phyloP scores from a whole-genome alignment of 2,797 vertebrate genomes.

The Poeciliopsis paucimaculata region DNA sequence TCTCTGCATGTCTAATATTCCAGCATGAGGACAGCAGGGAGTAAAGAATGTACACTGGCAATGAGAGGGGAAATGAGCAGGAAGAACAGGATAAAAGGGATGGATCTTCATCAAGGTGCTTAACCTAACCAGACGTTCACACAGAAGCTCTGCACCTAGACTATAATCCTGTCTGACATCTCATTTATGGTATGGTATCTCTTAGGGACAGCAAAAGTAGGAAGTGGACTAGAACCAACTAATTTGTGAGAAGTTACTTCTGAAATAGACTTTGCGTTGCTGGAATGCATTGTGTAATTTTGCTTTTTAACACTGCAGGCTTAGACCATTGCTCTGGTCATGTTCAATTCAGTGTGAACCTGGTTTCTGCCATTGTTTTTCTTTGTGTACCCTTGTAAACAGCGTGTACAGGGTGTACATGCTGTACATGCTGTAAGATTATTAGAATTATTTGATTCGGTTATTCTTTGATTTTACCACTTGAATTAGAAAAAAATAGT shows the following conservation, averaged over 20 bases:
- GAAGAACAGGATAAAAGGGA: constrained; percentile 10
- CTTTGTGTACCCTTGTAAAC: neutral
- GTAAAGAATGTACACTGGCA: constrained; percentile 29
- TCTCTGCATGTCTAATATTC: constrained; percentile 33
- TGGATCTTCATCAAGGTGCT: constrained; percentile 49
- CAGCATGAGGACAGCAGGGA: constrained; percentile 28
- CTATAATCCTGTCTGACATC: constrained; percentile 61
- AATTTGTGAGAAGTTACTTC: constrained; percentile 26
- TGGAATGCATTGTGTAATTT: constrained; percentile 2
- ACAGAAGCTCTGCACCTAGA: constrained; percentile 55
- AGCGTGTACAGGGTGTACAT: neutral
- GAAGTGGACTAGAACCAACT: constrained; percentile 45
- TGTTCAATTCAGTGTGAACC: neutral
- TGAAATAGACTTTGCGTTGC: constrained; percentile 1
- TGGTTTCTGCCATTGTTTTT: too few species aligned
- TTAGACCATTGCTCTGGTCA: neutral
- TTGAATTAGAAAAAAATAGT: neutral
- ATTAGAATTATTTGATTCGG: neutral
- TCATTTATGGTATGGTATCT: constrained; percentile 64
- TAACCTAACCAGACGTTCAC: constrained; percentile 61
- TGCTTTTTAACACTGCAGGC: neutral
- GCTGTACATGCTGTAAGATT: neutral
- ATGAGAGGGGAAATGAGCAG: constrained; percentile 20
- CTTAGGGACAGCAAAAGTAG: constrained; percentile 43
- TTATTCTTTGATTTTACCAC: neutral